Conservation (phyloP, 2,888 invertebrate genomes). For the Rotaria sp. region DNA sequence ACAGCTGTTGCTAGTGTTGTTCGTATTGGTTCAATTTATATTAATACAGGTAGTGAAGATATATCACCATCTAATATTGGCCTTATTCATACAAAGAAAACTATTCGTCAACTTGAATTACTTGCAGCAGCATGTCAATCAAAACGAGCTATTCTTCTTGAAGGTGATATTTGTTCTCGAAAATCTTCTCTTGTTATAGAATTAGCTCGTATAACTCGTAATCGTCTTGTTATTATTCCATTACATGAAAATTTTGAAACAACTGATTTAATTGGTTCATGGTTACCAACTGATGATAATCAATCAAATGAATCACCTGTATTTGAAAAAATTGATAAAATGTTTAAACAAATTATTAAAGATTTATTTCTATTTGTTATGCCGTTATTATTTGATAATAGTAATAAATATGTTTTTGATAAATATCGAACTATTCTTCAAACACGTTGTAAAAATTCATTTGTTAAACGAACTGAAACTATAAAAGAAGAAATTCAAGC, state of each 20-base stretch:
- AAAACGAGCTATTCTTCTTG: background rate
- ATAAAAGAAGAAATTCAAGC: background rate
- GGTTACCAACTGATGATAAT: background rate
- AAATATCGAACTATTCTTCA: background rate
- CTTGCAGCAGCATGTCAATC: constrained; percentile 8
- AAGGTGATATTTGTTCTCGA: constrained; percentile 7
- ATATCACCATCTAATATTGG: background rate
- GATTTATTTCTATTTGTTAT: background rate
- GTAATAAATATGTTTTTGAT: background rate
- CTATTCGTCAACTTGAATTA: background rate
- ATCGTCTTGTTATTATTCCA: background rate
- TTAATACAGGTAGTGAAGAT: background rate
- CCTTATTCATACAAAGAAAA: background rate
- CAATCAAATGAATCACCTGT: background rate
- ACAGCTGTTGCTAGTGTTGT: background rate
- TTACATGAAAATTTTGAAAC: constrained; percentile 16
- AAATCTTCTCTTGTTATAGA: background rate
- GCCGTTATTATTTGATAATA: background rate
- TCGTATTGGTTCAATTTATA: constrained; percentile 7
- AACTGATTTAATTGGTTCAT: background rate
- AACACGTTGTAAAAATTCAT: background rate
- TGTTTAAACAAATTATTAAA: background rate
- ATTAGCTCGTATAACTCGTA: background rate
- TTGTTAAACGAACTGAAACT: background rate
- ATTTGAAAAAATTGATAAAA: background rate